A percentile compares a stretch with the other conserved stretches of the same genome.
Evolutionary conservation across 2,797 vertebrate genomes (phyloP).

Genomic region (Sus cebifrons): DNA sequence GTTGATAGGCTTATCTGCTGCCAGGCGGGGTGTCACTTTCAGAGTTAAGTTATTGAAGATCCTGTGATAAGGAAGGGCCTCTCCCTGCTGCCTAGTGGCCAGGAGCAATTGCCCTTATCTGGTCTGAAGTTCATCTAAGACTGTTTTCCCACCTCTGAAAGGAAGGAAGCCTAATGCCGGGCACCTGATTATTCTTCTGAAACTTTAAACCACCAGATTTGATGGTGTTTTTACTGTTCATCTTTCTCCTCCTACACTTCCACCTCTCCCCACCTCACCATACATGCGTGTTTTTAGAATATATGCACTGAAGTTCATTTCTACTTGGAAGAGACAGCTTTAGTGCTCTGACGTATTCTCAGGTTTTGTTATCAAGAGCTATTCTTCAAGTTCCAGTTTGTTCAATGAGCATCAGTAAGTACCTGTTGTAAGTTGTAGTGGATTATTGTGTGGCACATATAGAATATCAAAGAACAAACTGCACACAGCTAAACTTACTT

Average conservation of each 20-base stretch:
- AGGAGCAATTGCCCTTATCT: not conserved
- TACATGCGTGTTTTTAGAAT: not conserved
- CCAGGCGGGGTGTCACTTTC: not conserved
- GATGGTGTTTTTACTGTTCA: not conserved
- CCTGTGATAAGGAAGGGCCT: not conserved
- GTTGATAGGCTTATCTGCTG: not conserved
- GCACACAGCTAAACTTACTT: not conserved
- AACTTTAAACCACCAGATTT: not conserved
- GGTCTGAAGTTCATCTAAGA: not conserved
- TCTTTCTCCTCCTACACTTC: not conserved
- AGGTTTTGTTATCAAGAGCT: not conserved
- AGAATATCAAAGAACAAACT: not conserved
- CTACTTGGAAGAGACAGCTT: not conserved
- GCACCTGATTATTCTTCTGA: not conserved
- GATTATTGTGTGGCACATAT: not conserved
- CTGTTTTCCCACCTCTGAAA: not conserved
- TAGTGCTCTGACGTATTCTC: not conserved
- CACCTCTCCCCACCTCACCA: not conserved
- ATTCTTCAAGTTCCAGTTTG: not conserved
- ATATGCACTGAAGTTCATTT: not conserved
- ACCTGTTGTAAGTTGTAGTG: slow-evolving; percentile 26
- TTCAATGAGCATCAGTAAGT: slow-evolving; percentile 24
- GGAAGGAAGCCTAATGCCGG: not conserved
- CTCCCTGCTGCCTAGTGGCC: not conserved
- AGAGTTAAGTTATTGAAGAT: not conserved